Conservation (phyloP, 2,888 invertebrate species). For the Micoletzkya japonica region DNA sequence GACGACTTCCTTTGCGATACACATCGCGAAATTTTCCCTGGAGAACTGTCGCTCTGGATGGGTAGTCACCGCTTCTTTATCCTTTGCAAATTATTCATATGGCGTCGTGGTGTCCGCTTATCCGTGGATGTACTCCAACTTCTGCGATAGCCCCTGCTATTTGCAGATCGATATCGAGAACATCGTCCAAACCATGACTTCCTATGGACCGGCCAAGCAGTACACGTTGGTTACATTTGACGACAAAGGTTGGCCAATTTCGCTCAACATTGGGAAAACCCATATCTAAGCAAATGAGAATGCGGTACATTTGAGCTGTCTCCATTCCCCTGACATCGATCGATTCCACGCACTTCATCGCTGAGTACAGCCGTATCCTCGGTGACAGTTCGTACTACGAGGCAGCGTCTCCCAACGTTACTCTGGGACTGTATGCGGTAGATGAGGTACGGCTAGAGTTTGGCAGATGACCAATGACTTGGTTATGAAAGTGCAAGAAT, state of each 20-base stretch:
- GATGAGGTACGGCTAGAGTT: too few relatives aligned
- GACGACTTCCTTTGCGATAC: too few relatives aligned
- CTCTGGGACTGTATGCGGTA: too few relatives aligned
- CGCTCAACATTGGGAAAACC: background rate
- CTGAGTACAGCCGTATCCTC: slow-evolving; percentile 14
- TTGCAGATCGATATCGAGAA: background rate
- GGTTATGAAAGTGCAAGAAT: too few relatives aligned
- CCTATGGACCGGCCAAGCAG: slow-evolving; percentile 11
- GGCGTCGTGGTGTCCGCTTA: background rate
- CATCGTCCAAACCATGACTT: slow-evolving; percentile 15
- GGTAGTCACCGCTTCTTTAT: too few relatives aligned
- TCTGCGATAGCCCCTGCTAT: background rate
- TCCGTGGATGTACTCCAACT: background rate
- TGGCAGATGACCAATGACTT: too few relatives aligned
- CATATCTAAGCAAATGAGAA: background rate
- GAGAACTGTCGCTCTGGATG: too few relatives aligned
- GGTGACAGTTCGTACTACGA: background rate
- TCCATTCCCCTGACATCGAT: background rate
- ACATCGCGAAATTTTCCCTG: too few relatives aligned
- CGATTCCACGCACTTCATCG: background rate
- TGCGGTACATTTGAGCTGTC: background rate
- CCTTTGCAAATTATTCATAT: too few relatives aligned
- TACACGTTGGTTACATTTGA: slow-evolving; percentile 23
- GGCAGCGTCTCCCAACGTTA: too few relatives aligned
- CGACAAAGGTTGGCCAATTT: background rate